Evolutionary conservation across 37 sponge, comb jelly and placozoan species (phyloP), one percentile per base, ranked within the genome.

Genomic region (Haliclona indistincta): DNA sequence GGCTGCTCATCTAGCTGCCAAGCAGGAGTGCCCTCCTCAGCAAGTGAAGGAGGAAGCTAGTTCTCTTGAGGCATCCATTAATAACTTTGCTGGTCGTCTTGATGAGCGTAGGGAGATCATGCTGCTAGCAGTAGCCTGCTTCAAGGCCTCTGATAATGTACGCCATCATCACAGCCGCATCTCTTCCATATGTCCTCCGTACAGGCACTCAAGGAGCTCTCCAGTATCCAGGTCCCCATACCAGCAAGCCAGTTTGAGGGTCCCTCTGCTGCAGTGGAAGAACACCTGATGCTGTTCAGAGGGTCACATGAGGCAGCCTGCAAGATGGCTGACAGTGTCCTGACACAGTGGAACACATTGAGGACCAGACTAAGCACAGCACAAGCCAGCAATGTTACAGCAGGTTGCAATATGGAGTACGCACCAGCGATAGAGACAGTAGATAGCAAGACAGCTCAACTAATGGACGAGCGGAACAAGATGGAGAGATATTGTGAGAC

Each of bases 51-150:
- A 67, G 3, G 89, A 88, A 54, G 52, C 56, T 0, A 7, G 20
- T 4, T 8, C 74, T 2, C 78, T 88, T 19, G 74, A 76, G 60
- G 47, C n/a, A 8, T 43, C 47, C 8, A 54, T 83, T 44, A 28
- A 73, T 28, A 37, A 11, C 51, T 88, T 88, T 68, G 74, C 73
- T 19, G 4, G 25, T 13, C 38, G 55, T 4, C 62, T 88, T 67
- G 78, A 77, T 58, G 80, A 73, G 4, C 39, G 80, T 53, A 88
- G 89, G 36, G 80, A 88, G 54, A 65, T 83, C 54, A 60, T 88
- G 19, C 53, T 83, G 20, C 61, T 68, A 19, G 51, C 89, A 23
- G 29, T 43, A 45, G 55, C 65, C 0, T 78, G 39, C 49, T 68
- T 62, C 64, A 35, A 30, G 45, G 60, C 60, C 7, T n/a, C 28